Evolutionary conservation across 2,888 invertebrate genomes (phyloP).

Genomic region (Sphinx pinastri): DNA sequence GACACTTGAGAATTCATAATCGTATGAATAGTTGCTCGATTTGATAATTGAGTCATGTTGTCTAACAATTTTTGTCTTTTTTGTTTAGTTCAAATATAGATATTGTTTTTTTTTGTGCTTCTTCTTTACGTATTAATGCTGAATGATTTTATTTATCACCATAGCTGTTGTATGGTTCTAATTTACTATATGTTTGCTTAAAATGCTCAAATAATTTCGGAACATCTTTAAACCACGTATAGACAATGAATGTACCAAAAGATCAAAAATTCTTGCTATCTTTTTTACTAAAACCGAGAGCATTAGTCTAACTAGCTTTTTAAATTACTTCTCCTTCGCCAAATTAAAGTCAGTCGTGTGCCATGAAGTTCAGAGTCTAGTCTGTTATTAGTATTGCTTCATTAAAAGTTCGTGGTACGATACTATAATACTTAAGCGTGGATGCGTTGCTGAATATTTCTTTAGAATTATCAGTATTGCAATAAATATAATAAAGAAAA

Average conservation of each 20-base stretch:
- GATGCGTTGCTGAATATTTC: too few relatives aligned
- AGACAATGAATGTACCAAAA: neutral
- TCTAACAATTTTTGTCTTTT: neutral
- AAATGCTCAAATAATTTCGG: too few relatives aligned
- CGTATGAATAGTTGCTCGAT: neutral
- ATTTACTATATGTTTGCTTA: too few relatives aligned
- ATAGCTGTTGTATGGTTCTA: too few relatives aligned
- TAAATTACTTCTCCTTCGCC: conserved; percentile 9
- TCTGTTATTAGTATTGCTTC: neutral
- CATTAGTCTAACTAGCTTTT: neutral
- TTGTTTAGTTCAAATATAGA: neutral
- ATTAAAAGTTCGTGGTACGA: too few relatives aligned
- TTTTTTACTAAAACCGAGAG: neutral
- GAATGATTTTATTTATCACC: too few relatives aligned
- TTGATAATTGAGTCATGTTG: neutral
- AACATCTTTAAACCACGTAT: neutral
- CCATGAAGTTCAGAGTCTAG: neutral
- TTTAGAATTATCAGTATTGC: too few relatives aligned
- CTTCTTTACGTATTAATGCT: too few relatives aligned
- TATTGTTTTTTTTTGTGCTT: neutral
- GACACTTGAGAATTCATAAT: conserved; percentile 4
- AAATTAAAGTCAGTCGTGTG: conserved; percentile 16
- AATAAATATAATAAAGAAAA: too few relatives aligned
- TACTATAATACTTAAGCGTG: too few relatives aligned
- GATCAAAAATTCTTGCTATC: too few relatives aligned